A percentile compares a stretch with the other conserved stretches of the same genome.
phyloP scores from a whole-genome alignment of 2,797 vertebrate species.

The Hippopotamyrus pictus region DNA sequence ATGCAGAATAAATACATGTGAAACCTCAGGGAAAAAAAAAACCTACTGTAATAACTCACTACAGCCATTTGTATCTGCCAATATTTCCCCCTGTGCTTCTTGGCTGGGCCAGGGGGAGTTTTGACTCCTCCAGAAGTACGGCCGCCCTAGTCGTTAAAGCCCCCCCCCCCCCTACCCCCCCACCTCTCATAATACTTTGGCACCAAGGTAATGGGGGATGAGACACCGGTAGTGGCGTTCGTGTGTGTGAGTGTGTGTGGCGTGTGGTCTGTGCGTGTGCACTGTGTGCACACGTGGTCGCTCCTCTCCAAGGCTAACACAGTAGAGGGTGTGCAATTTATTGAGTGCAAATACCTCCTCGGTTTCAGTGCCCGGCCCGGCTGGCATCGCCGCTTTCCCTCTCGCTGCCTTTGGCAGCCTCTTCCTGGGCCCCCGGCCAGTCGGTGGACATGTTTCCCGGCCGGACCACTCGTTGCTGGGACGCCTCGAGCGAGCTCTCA shows the following conservation, averaged over 20 bases:
- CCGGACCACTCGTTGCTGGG: background rate
- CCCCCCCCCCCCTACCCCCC: background rate
- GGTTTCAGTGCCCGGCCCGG: background rate
- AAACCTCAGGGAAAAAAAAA: conserved; percentile 9
- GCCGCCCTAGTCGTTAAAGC: background rate
- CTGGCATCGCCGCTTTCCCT: background rate
- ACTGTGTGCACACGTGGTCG: background rate
- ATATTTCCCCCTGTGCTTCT: background rate
- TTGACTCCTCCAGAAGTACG: background rate
- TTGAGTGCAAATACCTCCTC: conserved; percentile 20
- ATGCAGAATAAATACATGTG: conserved; percentile 10
- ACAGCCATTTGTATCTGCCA: background rate
- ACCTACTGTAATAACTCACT: conserved; percentile 6
- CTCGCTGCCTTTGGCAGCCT: background rate
- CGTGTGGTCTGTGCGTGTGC: background rate
- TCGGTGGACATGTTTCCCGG: background rate
- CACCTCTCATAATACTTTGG: background rate
- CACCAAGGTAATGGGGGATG: background rate
- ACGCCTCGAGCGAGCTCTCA: background rate
- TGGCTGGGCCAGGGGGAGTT: background rate
- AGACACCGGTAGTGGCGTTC: background rate
- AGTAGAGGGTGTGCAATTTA: conserved; percentile 20
- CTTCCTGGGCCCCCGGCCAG: background rate
- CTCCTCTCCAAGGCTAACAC: background rate
- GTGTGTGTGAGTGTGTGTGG: background rate